Evolutionary conservation across 2,888 invertebrate genomes (phyloP).

Genomic region (Bibio marci): DNA sequence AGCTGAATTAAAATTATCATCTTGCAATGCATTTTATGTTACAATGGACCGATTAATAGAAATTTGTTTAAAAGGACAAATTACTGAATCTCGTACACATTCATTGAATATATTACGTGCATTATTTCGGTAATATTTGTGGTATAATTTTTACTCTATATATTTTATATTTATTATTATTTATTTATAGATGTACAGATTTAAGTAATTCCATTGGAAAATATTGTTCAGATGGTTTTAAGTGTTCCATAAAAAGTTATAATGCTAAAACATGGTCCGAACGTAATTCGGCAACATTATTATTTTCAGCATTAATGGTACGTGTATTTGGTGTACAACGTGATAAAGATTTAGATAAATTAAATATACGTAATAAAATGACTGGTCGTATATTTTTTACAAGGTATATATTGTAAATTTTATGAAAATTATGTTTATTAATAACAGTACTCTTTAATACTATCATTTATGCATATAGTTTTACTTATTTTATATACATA

Average conservation of each 20-base stretch:
- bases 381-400: constrained; percentile 68
- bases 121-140: constrained; percentile 39
- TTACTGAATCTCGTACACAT: constrained; percentile 47
- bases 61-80: constrained; percentile 12
- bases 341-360: constrained; percentile 36
- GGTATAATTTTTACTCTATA: background rate
- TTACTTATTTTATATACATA: too few species aligned
- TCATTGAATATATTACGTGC: constrained; percentile 75
- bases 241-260: constrained; percentile 57
- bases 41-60: constrained; percentile 38
- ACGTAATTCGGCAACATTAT: constrained; percentile 69
- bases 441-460: too few species aligned
- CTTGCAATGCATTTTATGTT: constrained; percentile 36
- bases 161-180: background rate
- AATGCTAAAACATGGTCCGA: constrained; percentile 60
- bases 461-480: too few species aligned
- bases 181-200: constrained; percentile 30
- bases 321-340: constrained; percentile 76
- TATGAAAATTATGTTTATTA: too few species aligned
- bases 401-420: constrained; percentile 33
- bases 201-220: constrained; percentile 53
- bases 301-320: constrained; percentile 67
- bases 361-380: constrained; percentile 48
- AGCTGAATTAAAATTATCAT: constrained; percentile 48
- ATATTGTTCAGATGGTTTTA: constrained; percentile 51